These are phyloP conservation scores for Nothobranchius furzeri DNA, from an alignment of 2,113 vertebrate genomes.

Conservation along the genomic window DNA sequence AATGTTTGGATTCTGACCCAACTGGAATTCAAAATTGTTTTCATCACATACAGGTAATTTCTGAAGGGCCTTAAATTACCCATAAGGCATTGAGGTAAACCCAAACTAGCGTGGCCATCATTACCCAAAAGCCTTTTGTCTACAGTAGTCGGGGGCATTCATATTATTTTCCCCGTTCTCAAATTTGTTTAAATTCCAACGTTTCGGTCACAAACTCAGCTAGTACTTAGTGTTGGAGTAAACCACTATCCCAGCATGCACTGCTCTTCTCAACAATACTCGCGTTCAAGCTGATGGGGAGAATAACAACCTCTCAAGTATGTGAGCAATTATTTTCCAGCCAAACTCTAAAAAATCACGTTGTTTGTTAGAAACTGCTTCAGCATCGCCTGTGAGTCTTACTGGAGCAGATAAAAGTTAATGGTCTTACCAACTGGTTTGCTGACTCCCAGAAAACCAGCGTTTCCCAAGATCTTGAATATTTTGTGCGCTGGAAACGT, in stretches of 20 bases:
- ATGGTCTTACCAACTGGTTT: constrained; percentile 79
- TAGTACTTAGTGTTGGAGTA: no score
- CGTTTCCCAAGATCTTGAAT: constrained; percentile 84
- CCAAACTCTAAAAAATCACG: not conserved
- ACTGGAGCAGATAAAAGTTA: no score
- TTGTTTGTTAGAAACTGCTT: not conserved
- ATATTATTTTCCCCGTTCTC: no score
- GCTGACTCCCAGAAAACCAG: constrained; percentile 84
- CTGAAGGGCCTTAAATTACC: not conserved
- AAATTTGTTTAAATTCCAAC: no score
- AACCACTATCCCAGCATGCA: not conserved
- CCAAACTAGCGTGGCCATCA: not conserved
- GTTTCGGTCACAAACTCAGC: no score
- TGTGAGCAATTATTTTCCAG: not conserved
- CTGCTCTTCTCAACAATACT: not conserved
- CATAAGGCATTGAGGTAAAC: not conserved
- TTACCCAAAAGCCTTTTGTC: not conserved
- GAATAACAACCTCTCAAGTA: not conserved
- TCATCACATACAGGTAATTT: not conserved
- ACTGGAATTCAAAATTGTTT: not conserved
- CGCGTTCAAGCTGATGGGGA: not conserved
- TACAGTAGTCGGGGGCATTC: no score
- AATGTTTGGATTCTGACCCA: no score
- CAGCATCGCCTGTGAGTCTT: not conserved
- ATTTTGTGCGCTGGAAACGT: constrained; percentile 83